These are phyloP conservation scores for Manacus vitellinus DNA, from an alignment of 2,113 vertebrate genomes.

Conservation along the genomic window DNA sequence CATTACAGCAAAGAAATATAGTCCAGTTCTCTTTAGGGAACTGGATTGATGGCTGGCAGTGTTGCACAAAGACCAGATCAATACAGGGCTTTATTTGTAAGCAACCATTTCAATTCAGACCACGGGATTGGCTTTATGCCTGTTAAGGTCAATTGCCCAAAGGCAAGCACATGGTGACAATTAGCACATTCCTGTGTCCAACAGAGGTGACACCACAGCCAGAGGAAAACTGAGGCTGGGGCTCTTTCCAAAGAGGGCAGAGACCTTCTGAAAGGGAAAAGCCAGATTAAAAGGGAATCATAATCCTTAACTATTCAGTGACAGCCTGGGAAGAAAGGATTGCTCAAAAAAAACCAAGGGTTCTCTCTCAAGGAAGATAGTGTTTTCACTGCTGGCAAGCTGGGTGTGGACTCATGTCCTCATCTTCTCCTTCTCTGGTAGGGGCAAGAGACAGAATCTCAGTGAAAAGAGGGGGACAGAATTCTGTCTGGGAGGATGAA, in stretches of 20 bases:
- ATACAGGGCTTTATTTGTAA: background rate
- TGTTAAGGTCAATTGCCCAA: background rate
- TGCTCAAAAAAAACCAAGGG: background rate
- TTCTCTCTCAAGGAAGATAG: background rate
- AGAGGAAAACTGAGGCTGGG: background rate
- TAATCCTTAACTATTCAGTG: background rate
- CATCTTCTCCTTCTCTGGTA: background rate
- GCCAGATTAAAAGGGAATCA: background rate
- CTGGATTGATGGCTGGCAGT: background rate
- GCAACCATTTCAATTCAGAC: background rate
- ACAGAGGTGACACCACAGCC: background rate
- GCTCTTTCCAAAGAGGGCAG: background rate
- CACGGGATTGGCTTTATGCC: background rate
- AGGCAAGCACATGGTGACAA: background rate
- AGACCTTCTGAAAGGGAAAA: background rate
- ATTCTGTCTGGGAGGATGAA: background rate
- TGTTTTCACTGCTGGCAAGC: background rate
- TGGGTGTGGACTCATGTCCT: background rate
- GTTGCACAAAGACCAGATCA: background rate
- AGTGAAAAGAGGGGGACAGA: background rate
- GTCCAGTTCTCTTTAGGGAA: background rate
- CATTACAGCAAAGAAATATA: background rate
- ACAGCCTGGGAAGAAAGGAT: background rate
- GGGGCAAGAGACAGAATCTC: background rate
- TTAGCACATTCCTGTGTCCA: background rate